Base-by-base conservation (phyloP, 2,888 invertebrate species). In the Xylota sylvarum region DNA sequence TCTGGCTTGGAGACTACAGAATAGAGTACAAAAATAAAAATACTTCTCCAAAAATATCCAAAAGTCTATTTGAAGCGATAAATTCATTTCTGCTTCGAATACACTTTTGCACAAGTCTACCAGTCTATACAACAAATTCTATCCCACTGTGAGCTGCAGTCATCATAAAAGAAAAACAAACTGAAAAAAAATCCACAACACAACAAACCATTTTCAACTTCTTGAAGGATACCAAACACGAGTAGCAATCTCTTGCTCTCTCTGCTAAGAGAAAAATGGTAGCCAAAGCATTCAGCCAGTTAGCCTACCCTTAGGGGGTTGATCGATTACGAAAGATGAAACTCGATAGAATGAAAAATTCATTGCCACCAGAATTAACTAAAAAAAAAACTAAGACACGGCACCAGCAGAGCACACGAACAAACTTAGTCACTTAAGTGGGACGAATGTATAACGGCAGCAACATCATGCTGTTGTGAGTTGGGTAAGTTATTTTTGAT, bases 291-390 rank as follows among this genome's bases (percentile, higher is more conserved):
- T 60, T 72, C 58, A 37, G 55, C 77, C 67, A 82, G 86, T 78
- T 73, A 86, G 82, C 67, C 77, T 86, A 86, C 86, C 86, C 86
- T 86, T 73, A 86, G 86, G 86, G 86, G 82, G 86, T 86, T 86
- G 86, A 86, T 86, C 86, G 86, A 86, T 82, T 86, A 86, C 77
- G 82, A 58, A 52, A 77, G 73, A 73, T 78, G 77, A 82, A 82
- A 69, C 73, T 77, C 77, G 86, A 86, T 86, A 73, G 86, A 77
- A 78, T 78, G 82, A 78, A 50, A 74, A 82, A 82, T 77, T 52
- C 86, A 86, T 86, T 86, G 86, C 82, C 86, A 86, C 86, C 77
- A 77, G 76, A 77, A 86, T 72, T 73, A 65, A 80, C 72, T 72
- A 56, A 80, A 23, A 23, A 23, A 23, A 23, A 23, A 37, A 46